Evolutionary conservation across 2,113 vertebrate species (phyloP).

Genomic region (Patagioenas fasciata): DNA sequence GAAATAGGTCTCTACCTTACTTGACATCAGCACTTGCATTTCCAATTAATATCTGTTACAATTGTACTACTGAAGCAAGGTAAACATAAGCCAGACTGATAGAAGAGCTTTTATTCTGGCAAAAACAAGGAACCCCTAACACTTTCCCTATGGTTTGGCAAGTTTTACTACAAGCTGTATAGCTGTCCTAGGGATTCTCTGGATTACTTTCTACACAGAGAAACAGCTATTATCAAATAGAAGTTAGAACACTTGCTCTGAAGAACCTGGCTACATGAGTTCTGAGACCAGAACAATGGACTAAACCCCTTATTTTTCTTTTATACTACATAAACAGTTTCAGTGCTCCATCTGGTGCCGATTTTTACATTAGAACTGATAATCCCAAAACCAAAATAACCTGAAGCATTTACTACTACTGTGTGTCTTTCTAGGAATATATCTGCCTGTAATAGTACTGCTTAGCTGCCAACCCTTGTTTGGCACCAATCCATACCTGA

Average conservation of each 20-base stretch:
- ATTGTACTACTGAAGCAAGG: not conserved
- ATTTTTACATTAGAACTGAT: not conserved
- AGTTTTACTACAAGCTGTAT: not conserved
- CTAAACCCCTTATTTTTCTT: not conserved
- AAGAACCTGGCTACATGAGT: not conserved
- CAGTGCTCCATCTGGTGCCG: not conserved
- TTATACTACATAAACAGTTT: not conserved
- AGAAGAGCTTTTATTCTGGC: not conserved
- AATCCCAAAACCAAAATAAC: conserved; percentile 28
- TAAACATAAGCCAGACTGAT: not conserved
- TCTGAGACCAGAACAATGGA: not conserved
- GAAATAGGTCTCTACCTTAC: not conserved
- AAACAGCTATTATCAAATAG: not conserved
- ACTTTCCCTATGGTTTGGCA: not conserved
- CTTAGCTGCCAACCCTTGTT: conserved; percentile 30
- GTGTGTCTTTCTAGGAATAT: conserved; percentile 45
- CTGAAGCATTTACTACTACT: not conserved
- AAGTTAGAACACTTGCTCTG: not conserved
- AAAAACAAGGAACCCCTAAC: not conserved
- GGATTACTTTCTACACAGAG: not conserved
- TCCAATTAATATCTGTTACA: not conserved
- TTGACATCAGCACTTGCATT: not conserved
- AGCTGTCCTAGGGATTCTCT: not conserved
- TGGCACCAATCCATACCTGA: conserved; percentile 63
- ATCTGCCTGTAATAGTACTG: conserved; percentile 28